Conservation (phyloP, 2,113 vertebrate genomes). For the Archocentrus centrarchus region DNA sequence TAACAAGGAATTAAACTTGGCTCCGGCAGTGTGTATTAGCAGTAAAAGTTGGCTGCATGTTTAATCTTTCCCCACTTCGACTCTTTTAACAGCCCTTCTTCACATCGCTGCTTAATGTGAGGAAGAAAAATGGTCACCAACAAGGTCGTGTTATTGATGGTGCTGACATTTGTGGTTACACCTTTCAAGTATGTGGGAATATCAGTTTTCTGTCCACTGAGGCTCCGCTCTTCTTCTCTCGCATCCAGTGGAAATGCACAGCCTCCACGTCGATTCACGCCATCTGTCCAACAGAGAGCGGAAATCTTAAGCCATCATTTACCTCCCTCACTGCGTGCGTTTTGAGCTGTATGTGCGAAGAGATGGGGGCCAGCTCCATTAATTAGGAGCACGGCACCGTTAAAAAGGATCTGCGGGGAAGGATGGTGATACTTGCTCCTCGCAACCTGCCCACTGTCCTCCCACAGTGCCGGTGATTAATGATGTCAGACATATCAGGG, state of each 20-base stretch:
- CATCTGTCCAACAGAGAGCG: background rate
- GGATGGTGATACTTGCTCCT: slow-evolving; percentile 44
- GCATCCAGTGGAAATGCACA: background rate
- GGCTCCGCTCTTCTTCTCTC: background rate
- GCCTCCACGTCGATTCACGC: background rate
- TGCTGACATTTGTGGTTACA: slow-evolving; percentile 62
- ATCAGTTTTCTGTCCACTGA: slow-evolving; percentile 42
- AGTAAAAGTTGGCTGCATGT: slow-evolving; percentile 33
- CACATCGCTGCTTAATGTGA: background rate
- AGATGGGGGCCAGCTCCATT: slow-evolving; percentile 51
- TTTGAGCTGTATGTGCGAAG: slow-evolving; percentile 37
- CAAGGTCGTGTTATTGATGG: slow-evolving; percentile 43
- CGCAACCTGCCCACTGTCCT: slow-evolving; percentile 67
- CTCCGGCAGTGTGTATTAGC: background rate
- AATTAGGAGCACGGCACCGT: slow-evolving; percentile 52
- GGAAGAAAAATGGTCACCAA: slow-evolving; percentile 44
- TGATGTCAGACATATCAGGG: slow-evolving; percentile 69
- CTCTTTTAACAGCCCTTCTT: slow-evolving; percentile 25
- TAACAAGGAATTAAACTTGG: slow-evolving; percentile 33
- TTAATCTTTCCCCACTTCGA: slow-evolving; percentile 27
- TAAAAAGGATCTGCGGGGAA: slow-evolving; percentile 60
- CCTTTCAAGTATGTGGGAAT: slow-evolving; percentile 31
- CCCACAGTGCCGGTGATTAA: slow-evolving; percentile 74
- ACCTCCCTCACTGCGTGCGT: slow-evolving; percentile 26
- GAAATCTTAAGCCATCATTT: slow-evolving; percentile 49